phyloP scores from a whole-genome alignment of 2,113 vertebrate genomes.

The Tachycineta bicolor region DNA sequence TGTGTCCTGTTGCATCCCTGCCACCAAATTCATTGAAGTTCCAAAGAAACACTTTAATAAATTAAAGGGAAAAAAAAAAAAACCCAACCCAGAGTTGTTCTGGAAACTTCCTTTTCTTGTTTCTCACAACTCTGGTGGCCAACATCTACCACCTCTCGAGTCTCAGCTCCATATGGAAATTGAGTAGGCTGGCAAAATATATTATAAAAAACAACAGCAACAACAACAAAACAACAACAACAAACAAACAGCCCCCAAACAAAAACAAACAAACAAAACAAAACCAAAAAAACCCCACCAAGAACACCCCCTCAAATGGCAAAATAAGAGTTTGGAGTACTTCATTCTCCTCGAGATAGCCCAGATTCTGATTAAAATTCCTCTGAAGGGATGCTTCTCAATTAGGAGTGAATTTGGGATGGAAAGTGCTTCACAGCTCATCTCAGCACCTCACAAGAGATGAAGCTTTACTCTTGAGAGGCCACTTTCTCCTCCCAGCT shows the following conservation, averaged over 20 bases:
- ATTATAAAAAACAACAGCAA: neutral
- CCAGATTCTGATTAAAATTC: neutral
- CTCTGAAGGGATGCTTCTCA: neutral
- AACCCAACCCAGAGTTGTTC: neutral
- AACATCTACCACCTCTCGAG: neutral
- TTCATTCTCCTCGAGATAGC: neutral
- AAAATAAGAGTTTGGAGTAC: neutral
- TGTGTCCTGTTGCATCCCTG: neutral
- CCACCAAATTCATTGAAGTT: neutral
- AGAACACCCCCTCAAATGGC: neutral
- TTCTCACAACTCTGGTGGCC: neutral
- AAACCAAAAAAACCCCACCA: neutral
- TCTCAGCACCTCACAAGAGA: neutral
- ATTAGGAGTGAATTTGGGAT: neutral
- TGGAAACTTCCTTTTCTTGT: neutral
- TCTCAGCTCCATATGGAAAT: neutral
- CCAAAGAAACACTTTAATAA: neutral
- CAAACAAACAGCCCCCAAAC: no score
- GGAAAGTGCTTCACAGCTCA: neutral
- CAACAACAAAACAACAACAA: neutral
- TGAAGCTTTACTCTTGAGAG: neutral
- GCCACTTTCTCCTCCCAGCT: neutral
- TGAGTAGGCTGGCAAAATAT: neutral
- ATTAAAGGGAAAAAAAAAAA: neutral
- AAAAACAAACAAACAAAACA: neutral